Evolutionary conservation across 2,797 vertebrate genomes (phyloP).

Genomic region (Phylloscopus collybita): DNA sequence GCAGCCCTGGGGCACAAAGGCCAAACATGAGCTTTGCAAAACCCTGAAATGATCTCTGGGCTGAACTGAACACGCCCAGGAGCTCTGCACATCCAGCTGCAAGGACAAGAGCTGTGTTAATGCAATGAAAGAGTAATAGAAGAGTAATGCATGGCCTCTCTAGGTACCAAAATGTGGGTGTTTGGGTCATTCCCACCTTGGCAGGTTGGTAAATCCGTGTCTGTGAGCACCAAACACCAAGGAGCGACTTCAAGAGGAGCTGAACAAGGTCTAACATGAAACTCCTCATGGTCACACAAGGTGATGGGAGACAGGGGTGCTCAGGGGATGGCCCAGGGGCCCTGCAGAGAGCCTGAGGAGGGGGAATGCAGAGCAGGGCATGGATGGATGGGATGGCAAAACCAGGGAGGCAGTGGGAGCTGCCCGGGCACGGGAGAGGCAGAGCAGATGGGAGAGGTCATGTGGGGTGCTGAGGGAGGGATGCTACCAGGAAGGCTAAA

Average conservation of each 20-base stretch:
- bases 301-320: not conserved
- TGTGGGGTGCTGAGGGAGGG: slow-evolving; percentile 3
- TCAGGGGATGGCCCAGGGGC: not conserved
- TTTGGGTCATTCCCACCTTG: not conserved
- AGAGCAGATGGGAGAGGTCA: slow-evolving; percentile 39
- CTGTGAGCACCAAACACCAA: accelerated
- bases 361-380: not conserved
- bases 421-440: not conserved
- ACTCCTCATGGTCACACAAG: not conserved
- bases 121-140: not conserved
- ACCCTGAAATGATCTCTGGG: not conserved
- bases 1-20: not conserved
- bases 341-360: not conserved
- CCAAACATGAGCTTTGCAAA: not conserved
- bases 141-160: not conserved
- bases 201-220: not conserved
- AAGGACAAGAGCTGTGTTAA: not conserved
- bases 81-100: not conserved
- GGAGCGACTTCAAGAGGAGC: not conserved
- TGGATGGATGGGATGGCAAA: not conserved
- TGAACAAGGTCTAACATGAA: not conserved
- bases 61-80: not conserved
- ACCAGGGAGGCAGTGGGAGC: not conserved
- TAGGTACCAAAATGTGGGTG: accelerated
- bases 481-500: slow-evolving; percentile 4